These are phyloP conservation scores for Drosophila ironensis DNA, from an alignment of 1,140 invertebrate species.

Conservation along the genomic window DNA sequence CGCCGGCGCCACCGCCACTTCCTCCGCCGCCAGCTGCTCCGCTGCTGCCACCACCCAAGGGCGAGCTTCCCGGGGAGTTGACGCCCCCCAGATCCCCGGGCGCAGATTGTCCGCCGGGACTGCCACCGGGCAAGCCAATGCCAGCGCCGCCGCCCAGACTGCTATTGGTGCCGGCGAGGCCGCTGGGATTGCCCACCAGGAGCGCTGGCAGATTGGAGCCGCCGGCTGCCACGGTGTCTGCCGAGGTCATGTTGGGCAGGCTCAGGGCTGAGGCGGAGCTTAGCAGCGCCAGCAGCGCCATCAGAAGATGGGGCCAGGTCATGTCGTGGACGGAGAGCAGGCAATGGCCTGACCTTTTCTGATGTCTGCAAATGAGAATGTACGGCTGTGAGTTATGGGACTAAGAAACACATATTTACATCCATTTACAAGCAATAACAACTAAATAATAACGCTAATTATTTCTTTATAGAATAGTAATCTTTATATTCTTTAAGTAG, in stretches of 20 bases:
- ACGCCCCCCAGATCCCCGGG: constrained; percentile 11
- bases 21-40: constrained; percentile 1
- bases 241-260: constrained; percentile 51
- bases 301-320: constrained; percentile 10
- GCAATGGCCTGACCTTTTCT: background rate
- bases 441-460: too few relatives aligned
- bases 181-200: constrained; percentile 12
- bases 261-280: constrained; percentile 21
- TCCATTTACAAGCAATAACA: too few relatives aligned
- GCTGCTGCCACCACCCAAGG: constrained; percentile 1
- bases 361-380: constrained; percentile 14
- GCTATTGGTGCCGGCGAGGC: constrained; percentile 8
- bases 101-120: constrained; percentile 27
- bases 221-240: constrained; percentile 26
- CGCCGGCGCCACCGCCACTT: constrained; percentile 4
- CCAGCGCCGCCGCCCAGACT: constrained; percentile 13
- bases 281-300: constrained; percentile 4
- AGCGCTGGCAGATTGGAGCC: constrained; percentile 38
- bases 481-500: too few relatives aligned
- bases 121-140: constrained; percentile 19
- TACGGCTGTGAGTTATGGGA: too few relatives aligned
- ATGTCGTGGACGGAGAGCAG: constrained; percentile 9
- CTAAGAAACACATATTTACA: too few relatives aligned
- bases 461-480: too few relatives aligned
- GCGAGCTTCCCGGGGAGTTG: constrained; percentile 2